Evolutionary conservation across 2,888 invertebrate species (phyloP).

Genomic region (Neocrepidodera transversa): DNA sequence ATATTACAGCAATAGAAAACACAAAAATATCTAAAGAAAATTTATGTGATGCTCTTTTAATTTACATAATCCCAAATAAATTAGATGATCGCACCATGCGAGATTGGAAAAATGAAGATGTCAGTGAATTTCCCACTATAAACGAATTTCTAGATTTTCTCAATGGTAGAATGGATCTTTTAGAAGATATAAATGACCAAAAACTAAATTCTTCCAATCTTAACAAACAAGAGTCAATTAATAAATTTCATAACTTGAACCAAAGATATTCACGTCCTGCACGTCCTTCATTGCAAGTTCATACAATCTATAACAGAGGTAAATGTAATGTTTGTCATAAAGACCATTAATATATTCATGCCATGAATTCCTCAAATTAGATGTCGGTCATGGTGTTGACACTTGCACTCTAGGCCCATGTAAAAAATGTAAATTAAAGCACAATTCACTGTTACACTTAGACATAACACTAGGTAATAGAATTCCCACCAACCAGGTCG

Average conservation of each 20-base stretch:
- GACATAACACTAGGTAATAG: not conserved
- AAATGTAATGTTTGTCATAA: conserved; percentile 13
- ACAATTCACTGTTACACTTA: not conserved
- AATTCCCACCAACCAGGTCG: not conserved
- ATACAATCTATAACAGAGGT: not conserved
- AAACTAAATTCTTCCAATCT: not conserved
- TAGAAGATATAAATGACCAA: conserved; percentile 8
- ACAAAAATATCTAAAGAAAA: conserved; percentile 13
- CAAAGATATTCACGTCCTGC: conserved; percentile 5
- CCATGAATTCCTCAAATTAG: conserved; percentile 11
- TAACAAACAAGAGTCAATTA: not conserved
- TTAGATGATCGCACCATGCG: conserved; percentile 13
- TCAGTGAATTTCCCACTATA: conserved; percentile 16
- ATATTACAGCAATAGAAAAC: conserved; percentile 3
- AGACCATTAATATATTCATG: conserved; percentile 12
- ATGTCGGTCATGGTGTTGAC: conserved; percentile 11
- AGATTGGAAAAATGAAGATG: conserved; percentile 15
- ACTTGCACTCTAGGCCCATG: not conserved
- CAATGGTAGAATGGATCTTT: conserved; percentile 16
- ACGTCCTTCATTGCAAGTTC: conserved; percentile 1
- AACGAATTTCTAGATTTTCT: conserved; percentile 24
- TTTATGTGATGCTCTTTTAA: conserved; percentile 8
- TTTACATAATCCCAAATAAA: conserved; percentile 15
- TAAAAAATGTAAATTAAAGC: not conserved
- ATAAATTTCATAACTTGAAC: not conserved